Percentiles rank a stretch among this genome's conserved stretches.
phyloP scores from a whole-genome alignment of 2,113 vertebrate species.

The Rhinoptilus africanus region DNA sequence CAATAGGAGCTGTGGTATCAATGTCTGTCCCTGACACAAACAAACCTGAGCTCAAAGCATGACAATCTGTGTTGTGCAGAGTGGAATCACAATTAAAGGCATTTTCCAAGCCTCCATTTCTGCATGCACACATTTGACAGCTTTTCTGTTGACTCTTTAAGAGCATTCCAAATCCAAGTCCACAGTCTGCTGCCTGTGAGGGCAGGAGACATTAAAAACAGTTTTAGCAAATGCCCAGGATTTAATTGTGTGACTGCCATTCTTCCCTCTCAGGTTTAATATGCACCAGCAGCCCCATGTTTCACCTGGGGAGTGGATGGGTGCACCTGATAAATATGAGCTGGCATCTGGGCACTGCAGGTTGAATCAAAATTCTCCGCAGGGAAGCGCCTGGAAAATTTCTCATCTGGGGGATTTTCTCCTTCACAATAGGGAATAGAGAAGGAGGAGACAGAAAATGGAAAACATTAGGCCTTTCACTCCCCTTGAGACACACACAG shows the following conservation, averaged over 20 bases:
- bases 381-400: background rate
- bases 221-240: background rate
- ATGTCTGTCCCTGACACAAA: conserved; percentile 33
- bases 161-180: conserved; percentile 9
- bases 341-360: conserved; percentile 41
- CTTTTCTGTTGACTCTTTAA: background rate
- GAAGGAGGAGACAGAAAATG: background rate
- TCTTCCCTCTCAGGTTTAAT: background rate
- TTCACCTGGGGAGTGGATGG: background rate
- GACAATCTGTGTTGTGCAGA: conserved; percentile 32
- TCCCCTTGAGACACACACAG: background rate
- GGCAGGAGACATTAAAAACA: background rate
- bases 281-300: background rate
- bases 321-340: conserved; percentile 32
- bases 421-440: background rate
- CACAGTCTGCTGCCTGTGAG: background rate
- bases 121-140: background rate
- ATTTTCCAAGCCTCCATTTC: background rate
- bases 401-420: conserved; percentile 27
- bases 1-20: conserved; percentile 20
- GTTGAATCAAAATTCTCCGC: conserved; percentile 31
- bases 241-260: background rate
- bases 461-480: background rate
- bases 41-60: conserved; percentile 43
- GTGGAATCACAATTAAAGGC: background rate